Base-by-base conservation (phyloP, 2,113 vertebrate genomes). In the Addax nasomaculatus region DNA sequence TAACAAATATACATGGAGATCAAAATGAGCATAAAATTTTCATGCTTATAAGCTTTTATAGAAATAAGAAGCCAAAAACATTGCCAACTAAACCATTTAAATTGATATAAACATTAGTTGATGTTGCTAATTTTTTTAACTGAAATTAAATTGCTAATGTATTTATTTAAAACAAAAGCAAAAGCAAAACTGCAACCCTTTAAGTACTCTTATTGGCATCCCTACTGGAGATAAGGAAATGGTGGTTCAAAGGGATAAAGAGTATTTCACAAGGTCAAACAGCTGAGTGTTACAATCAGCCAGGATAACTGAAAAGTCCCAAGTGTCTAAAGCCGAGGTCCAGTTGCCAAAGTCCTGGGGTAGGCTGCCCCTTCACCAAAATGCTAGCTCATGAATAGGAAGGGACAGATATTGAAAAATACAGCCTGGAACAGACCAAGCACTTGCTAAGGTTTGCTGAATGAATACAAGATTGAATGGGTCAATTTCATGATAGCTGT, bases 161-260 rank as follows among this genome's bases (percentile, higher is more conserved):
- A 90, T 78, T 89, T 95, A 90, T 85, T 93, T 93, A 95, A 93
- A 95, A 87, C 3, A 73, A 93, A 25, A 55, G 23, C 90, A 95
- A 93, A 73, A 60, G 23, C 90, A 95, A 93, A 76, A 60, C 17
- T 62, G n/a, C 15, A 89, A 85, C 62, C 36, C 36, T 53, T 81
- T 89, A 89, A 83, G 62, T 83, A 76, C 87, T 85, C 36, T 23
- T 62, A 57, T 70, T 47, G 79, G n/a, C 29, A 70, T 49, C 57
- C 6, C 47, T n/a, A 67, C 45, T 88, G 6, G 33, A 70, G 36
- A 80, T 67, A 21, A 95, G 36, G 21, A 85, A 95, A 53, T n/a
- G 17, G 43, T 57, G 27, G 78, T 43, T 84, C 30, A 90, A 62
- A 89, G 33, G 23, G 14, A 30, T 94, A 27, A 89, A 83, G 57